Evolutionary conservation across 2,113 vertebrate genomes (phyloP), one percentile per base, ranked within the genome.

Genomic region (Rhagologus leucostigma): DNA sequence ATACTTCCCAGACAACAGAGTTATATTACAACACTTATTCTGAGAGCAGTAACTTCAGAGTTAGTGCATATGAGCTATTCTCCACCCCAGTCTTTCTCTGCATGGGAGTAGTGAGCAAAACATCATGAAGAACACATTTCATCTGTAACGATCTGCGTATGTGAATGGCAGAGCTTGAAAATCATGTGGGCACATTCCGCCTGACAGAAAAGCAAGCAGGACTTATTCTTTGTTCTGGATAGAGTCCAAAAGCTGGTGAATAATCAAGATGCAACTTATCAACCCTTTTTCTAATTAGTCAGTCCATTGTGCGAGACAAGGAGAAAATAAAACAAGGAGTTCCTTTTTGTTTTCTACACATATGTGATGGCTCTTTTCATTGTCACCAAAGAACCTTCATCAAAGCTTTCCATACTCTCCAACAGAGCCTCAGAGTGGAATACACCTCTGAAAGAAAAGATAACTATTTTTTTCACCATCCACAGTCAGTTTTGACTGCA

Each of bases 121-220:
- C 78, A 87, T 64, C 62, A 85, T 14, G 53, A 87, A 93, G 76
- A 79, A 91, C 46, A 73, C 32, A 47, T 82, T 96, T 94, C 6
- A n/a, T 91, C 67, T 53, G 57, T 95, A 94, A 96, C 0, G 6
- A 91, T 55, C 55, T 91, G 47, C 93, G 89, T 41, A 59, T 91
- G 94, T 83, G 89, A 65, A 76, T 65, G 78, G 84, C 70, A 91
- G 89, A 89, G 74, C 81, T 39, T 56, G 33, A 46, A 93, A 95
- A 79, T 65, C n/a, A 5, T 46, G 35, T 69, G 63, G 84, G 70
- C 65, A 91, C 5, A 1, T 82, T 91, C 65, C 0, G 2, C 42
- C 53, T 79, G 55, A 76, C 41, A 79, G 62, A 91, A 82, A 62
- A 85, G 47, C 64, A 89, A 84, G 56, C 0, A 4, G 75, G 35